Evolutionary conservation across 2,113 vertebrate genomes (phyloP).

Genomic region (Oreocharis arfaki): DNA sequence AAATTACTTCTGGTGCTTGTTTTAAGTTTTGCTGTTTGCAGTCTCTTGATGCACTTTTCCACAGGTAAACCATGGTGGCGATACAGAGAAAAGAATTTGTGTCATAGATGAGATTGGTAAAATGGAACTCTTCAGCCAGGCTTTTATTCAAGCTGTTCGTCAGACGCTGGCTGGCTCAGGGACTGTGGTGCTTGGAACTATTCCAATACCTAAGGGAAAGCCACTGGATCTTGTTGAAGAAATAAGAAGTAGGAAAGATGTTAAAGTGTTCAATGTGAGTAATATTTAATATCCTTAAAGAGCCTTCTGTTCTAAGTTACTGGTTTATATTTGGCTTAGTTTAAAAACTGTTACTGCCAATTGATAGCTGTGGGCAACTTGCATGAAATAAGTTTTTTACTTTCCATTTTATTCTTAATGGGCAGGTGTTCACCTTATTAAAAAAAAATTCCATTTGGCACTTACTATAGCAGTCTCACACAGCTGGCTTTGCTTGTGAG

Average conservation of each 20-base stretch:
- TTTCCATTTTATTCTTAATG: slow-evolving; percentile 36
- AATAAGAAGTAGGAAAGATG: slow-evolving; percentile 81
- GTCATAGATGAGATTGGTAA: slow-evolving; percentile 94
- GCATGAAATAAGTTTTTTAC: neutral
- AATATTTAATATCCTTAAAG: neutral
- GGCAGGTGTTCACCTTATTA: slow-evolving; percentile 46
- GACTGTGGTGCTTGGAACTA: slow-evolving; percentile 84
- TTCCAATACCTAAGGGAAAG: slow-evolving; percentile 86
- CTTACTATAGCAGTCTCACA: neutral
- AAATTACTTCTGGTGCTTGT: neutral
- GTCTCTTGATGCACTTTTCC: neutral
- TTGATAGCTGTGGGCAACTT: neutral
- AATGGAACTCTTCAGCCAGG: slow-evolving; percentile 95
- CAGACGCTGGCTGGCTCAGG: slow-evolving; percentile 70
- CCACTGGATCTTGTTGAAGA: slow-evolving; percentile 89
- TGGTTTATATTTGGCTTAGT: neutral
- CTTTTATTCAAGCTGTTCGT: slow-evolving; percentile 83
- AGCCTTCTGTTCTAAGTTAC: neutral
- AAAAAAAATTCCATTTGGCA: neutral
- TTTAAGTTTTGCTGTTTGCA: neutral
- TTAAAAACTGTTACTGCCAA: neutral
- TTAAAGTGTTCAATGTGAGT: slow-evolving; percentile 89
- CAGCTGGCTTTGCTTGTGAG: slow-evolving; percentile 39
- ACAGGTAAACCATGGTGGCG: slow-evolving; percentile 62
- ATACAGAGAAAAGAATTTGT: slow-evolving; percentile 73